Evolutionary conservation across 1,140 invertebrate species (phyloP).

Genomic region (Dysdera silvatica): DNA sequence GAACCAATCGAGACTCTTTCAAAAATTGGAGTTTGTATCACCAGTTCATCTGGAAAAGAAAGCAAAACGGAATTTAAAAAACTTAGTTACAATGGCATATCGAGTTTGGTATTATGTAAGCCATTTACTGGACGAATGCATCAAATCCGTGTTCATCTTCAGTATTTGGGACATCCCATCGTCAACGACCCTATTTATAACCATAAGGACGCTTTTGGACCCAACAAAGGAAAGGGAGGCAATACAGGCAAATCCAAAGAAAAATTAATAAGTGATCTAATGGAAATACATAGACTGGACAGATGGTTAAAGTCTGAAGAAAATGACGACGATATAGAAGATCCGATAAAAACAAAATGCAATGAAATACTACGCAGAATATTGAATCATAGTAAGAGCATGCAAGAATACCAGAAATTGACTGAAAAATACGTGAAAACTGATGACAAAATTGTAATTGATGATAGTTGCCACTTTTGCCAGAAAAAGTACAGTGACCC

Average conservation of each 20-base stretch:
- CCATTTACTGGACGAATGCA: slow-evolving; percentile 93
- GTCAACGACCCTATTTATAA: slow-evolving; percentile 96
- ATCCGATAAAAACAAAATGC: too few relatives aligned
- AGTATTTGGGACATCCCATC: slow-evolving; percentile 93
- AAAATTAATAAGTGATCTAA: slow-evolving; percentile 69
- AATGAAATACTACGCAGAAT: too few relatives aligned
- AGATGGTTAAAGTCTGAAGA: too few relatives aligned
- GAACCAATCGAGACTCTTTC: slow-evolving; percentile 90
- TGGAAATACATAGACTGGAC: slow-evolving; percentile 84
- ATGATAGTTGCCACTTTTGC: slow-evolving; percentile 86
- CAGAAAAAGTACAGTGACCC: slow-evolving; percentile 84
- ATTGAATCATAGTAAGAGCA: too few relatives aligned
- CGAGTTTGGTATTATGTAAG: slow-evolving; percentile 85
- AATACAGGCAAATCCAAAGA: slow-evolving; percentile 84
- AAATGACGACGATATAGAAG: too few relatives aligned
- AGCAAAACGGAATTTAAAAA: slow-evolving; percentile 82
- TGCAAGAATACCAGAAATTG: slow-evolving; percentile 26
- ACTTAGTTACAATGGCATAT: slow-evolving; percentile 71
- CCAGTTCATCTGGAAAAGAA: slow-evolving; percentile 76
- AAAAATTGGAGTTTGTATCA: slow-evolving; percentile 90
- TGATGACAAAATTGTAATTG: slow-evolving; percentile 63
- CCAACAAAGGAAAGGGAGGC: slow-evolving; percentile 82
- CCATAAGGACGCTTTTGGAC: slow-evolving; percentile 66
- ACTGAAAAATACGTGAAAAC: slow-evolving; percentile 10
- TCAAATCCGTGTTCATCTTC: slow-evolving; percentile 97